A percentile compares a stretch with the other conserved stretches of the same genome.
These are phyloP conservation scores for Muricea muricata DNA, from an alignment of 92 coral and sea anemone genomes.

Conservation along the genomic window DNA sequence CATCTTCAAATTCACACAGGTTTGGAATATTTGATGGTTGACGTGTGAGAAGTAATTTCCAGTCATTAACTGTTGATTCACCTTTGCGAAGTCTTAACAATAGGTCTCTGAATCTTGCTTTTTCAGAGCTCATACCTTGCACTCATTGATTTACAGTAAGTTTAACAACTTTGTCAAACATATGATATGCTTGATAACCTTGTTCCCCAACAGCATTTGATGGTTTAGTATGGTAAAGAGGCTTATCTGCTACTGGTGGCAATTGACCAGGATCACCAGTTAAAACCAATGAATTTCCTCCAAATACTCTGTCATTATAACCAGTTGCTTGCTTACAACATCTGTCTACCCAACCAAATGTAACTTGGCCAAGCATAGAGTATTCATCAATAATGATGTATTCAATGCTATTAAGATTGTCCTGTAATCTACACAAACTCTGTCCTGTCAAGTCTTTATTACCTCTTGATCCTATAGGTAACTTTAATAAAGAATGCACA, in stretches of 20 bases:
- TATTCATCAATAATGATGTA: slow-evolving; percentile 43
- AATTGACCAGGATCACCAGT: background rate
- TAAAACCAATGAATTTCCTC: background rate
- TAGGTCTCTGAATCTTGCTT: background rate
- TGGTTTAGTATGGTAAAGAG: background rate
- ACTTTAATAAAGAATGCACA: background rate
- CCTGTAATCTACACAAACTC: slow-evolving; percentile 49
- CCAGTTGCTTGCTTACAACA: slow-evolving; percentile 36
- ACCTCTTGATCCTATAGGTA: slow-evolving; percentile 13
- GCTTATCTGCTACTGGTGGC: background rate
- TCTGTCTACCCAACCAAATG: background rate
- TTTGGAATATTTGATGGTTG: slow-evolving; percentile 42
- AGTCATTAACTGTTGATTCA: slow-evolving; percentile 32
- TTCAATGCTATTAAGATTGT: slow-evolving; percentile 39
- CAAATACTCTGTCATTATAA: slow-evolving; percentile 39
- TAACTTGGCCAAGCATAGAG: background rate
- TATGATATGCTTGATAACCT: background rate
- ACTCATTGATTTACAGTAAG: background rate
- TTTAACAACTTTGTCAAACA: background rate
- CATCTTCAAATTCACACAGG: background rate
- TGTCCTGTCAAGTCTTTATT: slow-evolving; percentile 57
- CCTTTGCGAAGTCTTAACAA: background rate
- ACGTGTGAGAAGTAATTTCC: slow-evolving; percentile 64
- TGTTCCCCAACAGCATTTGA: background rate
- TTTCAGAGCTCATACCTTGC: background rate